These are phyloP conservation scores for Spizaetus ornatus DNA, from an alignment of 2,113 vertebrate genomes.

Conservation along the genomic window DNA sequence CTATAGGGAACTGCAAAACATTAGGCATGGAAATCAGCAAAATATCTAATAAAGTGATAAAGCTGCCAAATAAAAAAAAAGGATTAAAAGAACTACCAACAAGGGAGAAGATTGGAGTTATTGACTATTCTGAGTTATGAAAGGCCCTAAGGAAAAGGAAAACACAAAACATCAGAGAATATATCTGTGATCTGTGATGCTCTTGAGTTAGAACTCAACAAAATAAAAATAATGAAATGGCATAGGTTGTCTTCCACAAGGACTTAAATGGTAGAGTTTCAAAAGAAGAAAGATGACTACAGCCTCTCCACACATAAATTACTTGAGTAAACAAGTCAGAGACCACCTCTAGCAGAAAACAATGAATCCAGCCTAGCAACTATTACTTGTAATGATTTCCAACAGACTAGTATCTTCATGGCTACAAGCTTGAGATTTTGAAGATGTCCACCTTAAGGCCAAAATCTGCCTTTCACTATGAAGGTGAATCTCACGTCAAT, in stretches of 20 bases:
- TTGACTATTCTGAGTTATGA: not conserved
- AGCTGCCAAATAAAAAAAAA: not conserved
- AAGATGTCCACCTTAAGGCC: not conserved
- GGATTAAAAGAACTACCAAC: not conserved
- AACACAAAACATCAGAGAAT: not conserved
- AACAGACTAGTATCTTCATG: not conserved
- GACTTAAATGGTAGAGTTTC: not conserved
- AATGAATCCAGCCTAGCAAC: not conserved
- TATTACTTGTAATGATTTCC: not conserved
- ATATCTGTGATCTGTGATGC: not conserved
- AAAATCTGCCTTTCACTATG: not conserved
- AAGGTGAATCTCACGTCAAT: not conserved
- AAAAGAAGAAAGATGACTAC: not conserved
- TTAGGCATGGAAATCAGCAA: not conserved
- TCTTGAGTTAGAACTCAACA: not conserved
- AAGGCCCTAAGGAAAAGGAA: not conserved
- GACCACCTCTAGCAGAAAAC: not conserved
- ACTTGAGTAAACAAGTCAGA: not conserved
- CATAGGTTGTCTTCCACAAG: not conserved
- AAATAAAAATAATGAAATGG: not conserved
- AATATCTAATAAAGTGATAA: conserved; percentile 4
- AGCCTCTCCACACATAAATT: not conserved
- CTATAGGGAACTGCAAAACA: not conserved
- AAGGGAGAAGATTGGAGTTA: not conserved
- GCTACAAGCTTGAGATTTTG: not conserved